Evolutionary conservation across 2,797 vertebrate genomes (phyloP), one percentile per base, ranked within the genome.

Genomic region (Menidia menidia): DNA sequence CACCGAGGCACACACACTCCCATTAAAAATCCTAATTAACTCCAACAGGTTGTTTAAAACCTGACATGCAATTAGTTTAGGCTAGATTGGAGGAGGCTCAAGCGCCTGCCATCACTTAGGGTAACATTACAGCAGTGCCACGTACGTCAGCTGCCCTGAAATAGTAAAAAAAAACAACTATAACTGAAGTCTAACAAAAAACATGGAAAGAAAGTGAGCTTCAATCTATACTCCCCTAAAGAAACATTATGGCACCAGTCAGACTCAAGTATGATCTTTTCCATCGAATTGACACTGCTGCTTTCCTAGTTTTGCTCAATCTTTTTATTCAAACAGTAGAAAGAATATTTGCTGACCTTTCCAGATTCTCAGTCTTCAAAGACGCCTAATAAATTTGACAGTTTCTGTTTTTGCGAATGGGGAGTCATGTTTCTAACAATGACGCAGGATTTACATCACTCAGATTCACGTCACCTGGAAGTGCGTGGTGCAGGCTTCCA

Each of bases 11-110:
- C 61, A 60, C 68, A 71, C 82, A 73, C 48, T 64, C 64, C 80
- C 87, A 88, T 89, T 93, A 91, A 64, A 79, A 76, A 70, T 71
- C 69, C 80, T 91, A 90, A 93, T 91, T 80, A 90, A 89, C 80
- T 87, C 70, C 59, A 72, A 78, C 78, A 78, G 81, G 75, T 78
- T 82, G 73, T 81, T 81, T 82, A 77, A 82, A 84, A 72, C 51
- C 56, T 55, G 67, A 73, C 32, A 30, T 64, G 64, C 68, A 64
- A 71, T 82, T 75, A 79, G 58, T 42, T 65, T 30, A 73, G 64
- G 44, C 25, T 42, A 56, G 51, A 67, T 57, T 25, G 31, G 19
- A 68, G 35, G 45, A 62, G 53, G 62, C 48, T 65, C 75, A 45
- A 73, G 60, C 62, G 72, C 19, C 62, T 64, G 62, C 50, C 42